Conservation (phyloP, 2,888 invertebrate species). For the Halictus ligatus region DNA sequence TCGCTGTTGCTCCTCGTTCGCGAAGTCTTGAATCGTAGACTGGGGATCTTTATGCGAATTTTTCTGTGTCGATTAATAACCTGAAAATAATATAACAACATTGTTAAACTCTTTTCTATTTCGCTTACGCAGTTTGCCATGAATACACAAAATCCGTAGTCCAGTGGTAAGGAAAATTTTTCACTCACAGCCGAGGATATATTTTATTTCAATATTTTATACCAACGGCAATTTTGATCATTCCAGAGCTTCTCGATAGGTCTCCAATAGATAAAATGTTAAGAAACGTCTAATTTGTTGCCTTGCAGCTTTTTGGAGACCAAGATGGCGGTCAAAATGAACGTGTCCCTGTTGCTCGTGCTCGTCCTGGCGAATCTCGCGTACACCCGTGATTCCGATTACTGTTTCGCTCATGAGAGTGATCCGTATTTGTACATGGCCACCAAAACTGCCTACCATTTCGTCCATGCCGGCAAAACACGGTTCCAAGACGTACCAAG, state of each 20-base stretch:
- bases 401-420: conserved; percentile 87
- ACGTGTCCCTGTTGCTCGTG: conserved; percentile 40
- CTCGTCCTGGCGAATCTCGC: conserved; percentile 49
- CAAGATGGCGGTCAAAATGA: conserved; percentile 19
- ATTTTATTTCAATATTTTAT: not conserved
- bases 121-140: too few relatives aligned
- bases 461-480: conserved; percentile 87
- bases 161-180: not conserved
- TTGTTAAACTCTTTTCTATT: too few relatives aligned
- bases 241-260: not conserved
- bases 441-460: conserved; percentile 91
- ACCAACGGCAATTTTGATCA: not conserved
- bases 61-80: not conserved
- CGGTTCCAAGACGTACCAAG: conserved; percentile 88
- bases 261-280: not conserved
- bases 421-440: conserved; percentile 89
- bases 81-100: not conserved
- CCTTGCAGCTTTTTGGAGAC: conserved; percentile 12
- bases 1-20: conserved; percentile 37
- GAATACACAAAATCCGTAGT: too few relatives aligned
- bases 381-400: conserved; percentile 80
- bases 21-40: not conserved
- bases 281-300: not conserved
- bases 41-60: not conserved
- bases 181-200: not conserved